phyloP scores from a whole-genome alignment of 2,888 invertebrate species.

The Leistus spinibarbis region DNA sequence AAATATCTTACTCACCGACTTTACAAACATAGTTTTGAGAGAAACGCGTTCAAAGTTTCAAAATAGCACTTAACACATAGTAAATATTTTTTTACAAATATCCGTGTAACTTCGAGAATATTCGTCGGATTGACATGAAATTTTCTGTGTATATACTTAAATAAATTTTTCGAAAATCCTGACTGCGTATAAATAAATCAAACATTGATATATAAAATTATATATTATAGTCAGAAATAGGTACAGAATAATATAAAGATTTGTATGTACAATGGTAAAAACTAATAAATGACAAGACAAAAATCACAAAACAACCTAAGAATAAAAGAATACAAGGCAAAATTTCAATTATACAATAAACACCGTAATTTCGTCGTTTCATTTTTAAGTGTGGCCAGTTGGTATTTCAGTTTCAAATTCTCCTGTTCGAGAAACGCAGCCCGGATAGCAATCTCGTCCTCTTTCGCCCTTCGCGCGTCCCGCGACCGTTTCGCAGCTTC shows the following conservation, averaged over 20 bases:
- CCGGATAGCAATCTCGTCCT: slow-evolving; percentile 89
- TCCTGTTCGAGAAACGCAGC: slow-evolving; percentile 88
- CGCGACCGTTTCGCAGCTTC: slow-evolving; percentile 93
- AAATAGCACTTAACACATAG: too few species aligned
- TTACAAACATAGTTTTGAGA: too few species aligned
- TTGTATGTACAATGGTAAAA: neutral
- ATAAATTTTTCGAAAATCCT: too few species aligned
- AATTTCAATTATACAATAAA: slow-evolving; percentile 25
- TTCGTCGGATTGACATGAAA: too few species aligned
- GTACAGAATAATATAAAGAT: neutral
- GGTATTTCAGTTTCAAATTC: slow-evolving; percentile 76
- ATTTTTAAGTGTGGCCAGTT: slow-evolving; percentile 68
- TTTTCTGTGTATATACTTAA: too few species aligned
- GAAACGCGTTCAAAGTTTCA: too few species aligned
- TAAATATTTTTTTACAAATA: too few species aligned
- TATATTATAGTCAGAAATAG: too few species aligned
- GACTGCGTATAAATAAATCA: too few species aligned
- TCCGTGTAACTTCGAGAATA: too few species aligned
- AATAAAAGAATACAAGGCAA: neutral
- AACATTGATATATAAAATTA: neutral
- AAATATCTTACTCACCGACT: too few species aligned
- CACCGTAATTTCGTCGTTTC: slow-evolving; percentile 64
- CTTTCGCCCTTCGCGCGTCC: slow-evolving; percentile 86
- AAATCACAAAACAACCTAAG: slow-evolving; percentile 16
- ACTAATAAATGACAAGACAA: slow-evolving; percentile 20